phyloP scores from a whole-genome alignment of 2,113 vertebrate species.

The Erpornis zantholeuca region DNA sequence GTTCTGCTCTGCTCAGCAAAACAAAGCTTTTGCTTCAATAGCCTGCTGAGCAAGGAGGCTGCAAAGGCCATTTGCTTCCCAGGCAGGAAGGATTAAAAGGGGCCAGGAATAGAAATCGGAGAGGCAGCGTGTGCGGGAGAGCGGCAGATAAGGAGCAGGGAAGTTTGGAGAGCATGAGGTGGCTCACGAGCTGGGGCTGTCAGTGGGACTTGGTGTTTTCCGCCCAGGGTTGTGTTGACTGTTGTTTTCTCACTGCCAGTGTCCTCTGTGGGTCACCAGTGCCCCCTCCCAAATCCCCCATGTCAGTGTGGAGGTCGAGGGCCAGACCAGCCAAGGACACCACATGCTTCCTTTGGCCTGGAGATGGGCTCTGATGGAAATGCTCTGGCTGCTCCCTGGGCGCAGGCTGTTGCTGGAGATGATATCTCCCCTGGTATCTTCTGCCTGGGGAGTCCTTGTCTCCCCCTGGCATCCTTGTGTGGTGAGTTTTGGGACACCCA shows the following conservation, averaged over 20 bases:
- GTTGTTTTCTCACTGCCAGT: background rate
- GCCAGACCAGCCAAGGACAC: background rate
- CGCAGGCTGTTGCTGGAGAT: background rate
- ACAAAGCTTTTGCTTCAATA: constrained; percentile 35
- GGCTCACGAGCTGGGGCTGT: background rate
- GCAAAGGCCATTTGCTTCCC: background rate
- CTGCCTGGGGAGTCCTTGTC: background rate
- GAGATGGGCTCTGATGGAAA: background rate
- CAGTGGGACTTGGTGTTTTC: constrained; percentile 1
- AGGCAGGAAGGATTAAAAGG: constrained; percentile 41
- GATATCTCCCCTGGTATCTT: background rate
- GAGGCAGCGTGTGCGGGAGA: background rate
- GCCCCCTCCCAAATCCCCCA: background rate
- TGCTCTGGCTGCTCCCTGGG: accelerated
- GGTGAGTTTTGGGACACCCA: background rate
- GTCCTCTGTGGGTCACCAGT: background rate
- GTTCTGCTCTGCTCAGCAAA: constrained; percentile 61
- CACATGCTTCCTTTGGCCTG: accelerated
- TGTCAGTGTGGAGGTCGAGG: background rate
- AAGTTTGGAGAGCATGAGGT: constrained; percentile 51
- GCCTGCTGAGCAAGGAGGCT: constrained; percentile 44
- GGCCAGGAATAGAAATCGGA: constrained; percentile 17
- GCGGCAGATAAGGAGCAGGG: background rate
- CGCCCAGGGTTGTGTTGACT: background rate
- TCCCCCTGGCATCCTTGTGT: background rate